Evolutionary conservation across 2,797 vertebrate species (phyloP).

Genomic region (Fringilla coelebs): DNA sequence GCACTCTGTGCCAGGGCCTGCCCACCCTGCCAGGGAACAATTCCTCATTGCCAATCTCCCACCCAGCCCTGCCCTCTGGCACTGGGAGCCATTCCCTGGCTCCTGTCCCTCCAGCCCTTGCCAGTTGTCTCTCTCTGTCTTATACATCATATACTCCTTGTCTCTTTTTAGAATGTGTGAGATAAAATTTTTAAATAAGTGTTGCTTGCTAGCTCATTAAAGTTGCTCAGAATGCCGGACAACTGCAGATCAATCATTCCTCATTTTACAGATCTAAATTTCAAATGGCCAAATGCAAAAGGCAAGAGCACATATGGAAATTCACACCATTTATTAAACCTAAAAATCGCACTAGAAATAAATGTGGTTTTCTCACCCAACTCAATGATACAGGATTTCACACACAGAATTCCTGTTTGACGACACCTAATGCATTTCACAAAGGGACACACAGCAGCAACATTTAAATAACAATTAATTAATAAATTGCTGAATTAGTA

Average conservation of each 20-base stretch:
- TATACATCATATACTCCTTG: neutral
- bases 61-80: fast-evolving
- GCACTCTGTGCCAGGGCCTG: neutral
- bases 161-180: neutral
- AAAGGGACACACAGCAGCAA: neutral
- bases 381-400: neutral
- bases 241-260: neutral
- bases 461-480: neutral
- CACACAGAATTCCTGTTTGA: neutral
- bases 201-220: neutral
- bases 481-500: neutral
- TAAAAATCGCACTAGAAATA: neutral
- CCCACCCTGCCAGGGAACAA: neutral
- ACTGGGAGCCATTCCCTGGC: fast-evolving
- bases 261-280: neutral
- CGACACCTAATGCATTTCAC: neutral
- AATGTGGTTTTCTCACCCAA: neutral
- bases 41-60: neutral
- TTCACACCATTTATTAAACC: neutral
- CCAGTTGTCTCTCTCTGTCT: fast-evolving
- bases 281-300: neutral
- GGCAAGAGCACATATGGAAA: neutral
- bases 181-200: neutral
- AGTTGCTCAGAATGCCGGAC: neutral
- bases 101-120: neutral